A percentile compares a stretch with the other conserved stretches of the same genome.
phyloP scores from a whole-genome alignment of 2,113 vertebrate species.

The Butorides virescens region DNA sequence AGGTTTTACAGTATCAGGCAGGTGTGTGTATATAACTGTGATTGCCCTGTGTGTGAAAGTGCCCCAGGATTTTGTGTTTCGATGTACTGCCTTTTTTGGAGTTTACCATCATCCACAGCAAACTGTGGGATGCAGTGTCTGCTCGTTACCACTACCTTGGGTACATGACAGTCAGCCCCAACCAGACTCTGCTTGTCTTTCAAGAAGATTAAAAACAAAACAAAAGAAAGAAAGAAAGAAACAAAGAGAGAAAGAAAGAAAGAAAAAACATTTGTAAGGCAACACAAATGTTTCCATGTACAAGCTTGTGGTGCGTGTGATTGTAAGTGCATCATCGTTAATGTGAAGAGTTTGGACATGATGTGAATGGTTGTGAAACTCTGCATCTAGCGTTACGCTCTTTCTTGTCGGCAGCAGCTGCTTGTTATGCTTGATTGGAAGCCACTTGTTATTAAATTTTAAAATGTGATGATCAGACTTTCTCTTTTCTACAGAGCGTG shows the following conservation, averaged over 20 bases:
- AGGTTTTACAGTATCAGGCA: slow-evolving; percentile 70
- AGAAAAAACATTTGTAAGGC: slow-evolving; percentile 58
- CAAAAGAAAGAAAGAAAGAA: background rate
- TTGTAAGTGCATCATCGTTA: slow-evolving; percentile 57
- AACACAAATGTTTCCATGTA: slow-evolving; percentile 64
- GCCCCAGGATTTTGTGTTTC: slow-evolving; percentile 40
- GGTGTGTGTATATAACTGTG: slow-evolving; percentile 27
- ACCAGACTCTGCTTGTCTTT: slow-evolving; percentile 82
- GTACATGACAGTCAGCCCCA: slow-evolving; percentile 85
- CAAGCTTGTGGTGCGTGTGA: slow-evolving; percentile 65
- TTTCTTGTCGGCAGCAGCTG: slow-evolving; percentile 73
- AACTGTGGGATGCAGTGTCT: slow-evolving; percentile 83
- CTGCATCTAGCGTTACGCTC: slow-evolving; percentile 32
- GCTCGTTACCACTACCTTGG: slow-evolving; percentile 83
- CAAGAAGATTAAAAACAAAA: slow-evolving; percentile 55
- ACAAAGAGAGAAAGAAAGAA: background rate
- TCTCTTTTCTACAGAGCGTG: slow-evolving; percentile 87
- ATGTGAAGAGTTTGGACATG: slow-evolving; percentile 58
- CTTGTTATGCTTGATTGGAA: slow-evolving; percentile 75
- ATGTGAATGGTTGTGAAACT: slow-evolving; percentile 62
- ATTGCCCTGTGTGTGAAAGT: slow-evolving; percentile 55
- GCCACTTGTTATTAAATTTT: slow-evolving; percentile 70
- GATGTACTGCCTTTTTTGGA: slow-evolving; percentile 71
- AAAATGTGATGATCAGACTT: slow-evolving; percentile 85
- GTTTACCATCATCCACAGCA: slow-evolving; percentile 83